Evolutionary conservation across 2,113 vertebrate species (phyloP).

Genomic region (Eptesicus fuscus): DNA sequence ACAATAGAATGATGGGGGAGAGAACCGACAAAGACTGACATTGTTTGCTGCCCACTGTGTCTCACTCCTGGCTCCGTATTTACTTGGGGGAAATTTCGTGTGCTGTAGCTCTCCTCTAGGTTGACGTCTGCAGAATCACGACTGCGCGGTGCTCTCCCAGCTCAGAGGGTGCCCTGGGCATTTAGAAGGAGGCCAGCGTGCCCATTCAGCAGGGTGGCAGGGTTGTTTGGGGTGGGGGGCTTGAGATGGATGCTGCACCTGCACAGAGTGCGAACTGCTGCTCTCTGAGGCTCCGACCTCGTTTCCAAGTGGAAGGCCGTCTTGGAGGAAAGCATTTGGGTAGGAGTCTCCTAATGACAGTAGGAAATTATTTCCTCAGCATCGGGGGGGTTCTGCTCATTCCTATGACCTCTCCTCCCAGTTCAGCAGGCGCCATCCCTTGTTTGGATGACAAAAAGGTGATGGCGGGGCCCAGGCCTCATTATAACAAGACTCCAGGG

Average conservation of each 20-base stretch:
- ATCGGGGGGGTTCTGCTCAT: slow-evolving; percentile 64
- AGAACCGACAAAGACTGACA: background rate
- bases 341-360: slow-evolving; percentile 27
- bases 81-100: slow-evolving; percentile 16
- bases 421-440: slow-evolving; percentile 66
- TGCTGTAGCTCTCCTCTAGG: background rate
- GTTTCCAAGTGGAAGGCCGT: slow-evolving; percentile 25
- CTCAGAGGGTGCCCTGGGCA: accelerated
- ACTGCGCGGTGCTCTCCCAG: background rate
- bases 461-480: slow-evolving; percentile 64
- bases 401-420: slow-evolving; percentile 65
- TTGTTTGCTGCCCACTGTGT: background rate
- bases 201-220: background rate
- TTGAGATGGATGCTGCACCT: background rate
- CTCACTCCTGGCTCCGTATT: background rate
- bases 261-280: background rate
- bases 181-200: background rate
- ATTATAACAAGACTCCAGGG: slow-evolving; percentile 72
- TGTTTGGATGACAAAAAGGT: slow-evolving; percentile 69
- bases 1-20: slow-evolving; percentile 21
- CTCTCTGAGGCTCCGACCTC: background rate
- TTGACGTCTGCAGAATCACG: background rate
- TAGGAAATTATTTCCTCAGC: slow-evolving; percentile 50
- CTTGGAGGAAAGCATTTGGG: slow-evolving; percentile 33
- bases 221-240: background rate